Base-by-base conservation (phyloP, 2,888 invertebrate genomes). In the Erebia ligea region DNA sequence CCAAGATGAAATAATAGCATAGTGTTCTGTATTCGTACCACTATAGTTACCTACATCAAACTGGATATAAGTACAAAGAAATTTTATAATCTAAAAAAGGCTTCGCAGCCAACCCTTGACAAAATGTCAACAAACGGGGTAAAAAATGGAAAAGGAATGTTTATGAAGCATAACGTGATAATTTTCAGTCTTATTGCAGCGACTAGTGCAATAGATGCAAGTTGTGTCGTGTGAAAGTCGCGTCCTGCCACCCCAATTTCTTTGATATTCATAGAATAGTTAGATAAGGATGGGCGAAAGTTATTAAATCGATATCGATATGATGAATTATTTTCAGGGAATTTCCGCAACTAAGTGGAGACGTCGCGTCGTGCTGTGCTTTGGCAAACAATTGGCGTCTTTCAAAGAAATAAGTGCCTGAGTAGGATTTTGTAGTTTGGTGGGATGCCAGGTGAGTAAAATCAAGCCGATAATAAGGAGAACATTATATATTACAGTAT, bases 171-270 rank as follows among this genome's bases (percentile, higher is more conserved):
- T 71, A 73, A 71, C 69, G 73, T 56, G 72, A 70, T 69, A 69
- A 67, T 61, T 48, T 67, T 40, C 59, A 73, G 73, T 75, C 74
- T 77, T 76, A 73, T 76, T 76, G 72, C 69, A 75, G 64, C 61
- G 59, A 65, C 62, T 62, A 70, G 62, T 65, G 73, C 71, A 64
- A 59, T 73, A 73, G 73, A 67, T 74, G 80, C 80, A 75, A 34
- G 72, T 76, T 73, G 82, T 82, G 77, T 80, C 85, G 92, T 92
- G 92, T 91, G 92, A 92, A 92, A 90, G 90, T 90, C 74, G 78
- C 81, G 85, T 84, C 85, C 84, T 83, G 81, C 81, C 84, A 86
- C 90, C 90, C 90, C 86, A 87, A 89, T 88, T 88, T 86, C 82
- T 84, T 84, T 76, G 80, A 81, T 84, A 89, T 90, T 89, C 89